A percentile compares a stretch with the other conserved stretches of the same genome.
phyloP scores from a whole-genome alignment of 2,888 invertebrate genomes.

The Melanotus villosus region DNA sequence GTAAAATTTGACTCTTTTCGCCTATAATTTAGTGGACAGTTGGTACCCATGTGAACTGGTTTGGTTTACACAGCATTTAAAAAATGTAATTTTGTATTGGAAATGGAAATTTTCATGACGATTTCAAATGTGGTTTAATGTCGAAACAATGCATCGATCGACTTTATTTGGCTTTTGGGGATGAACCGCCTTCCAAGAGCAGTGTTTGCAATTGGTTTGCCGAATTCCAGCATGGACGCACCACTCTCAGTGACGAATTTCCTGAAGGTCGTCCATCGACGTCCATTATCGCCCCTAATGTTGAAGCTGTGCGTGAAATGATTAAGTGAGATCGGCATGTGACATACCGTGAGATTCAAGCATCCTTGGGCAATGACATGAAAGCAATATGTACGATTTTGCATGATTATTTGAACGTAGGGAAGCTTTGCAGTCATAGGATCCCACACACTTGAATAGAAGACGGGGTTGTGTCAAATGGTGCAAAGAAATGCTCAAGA shows the following conservation, averaged over 20 bases:
- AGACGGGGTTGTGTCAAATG: constrained; percentile 53
- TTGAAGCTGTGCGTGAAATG: constrained; percentile 38
- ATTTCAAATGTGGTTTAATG: background rate
- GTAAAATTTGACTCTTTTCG: no score
- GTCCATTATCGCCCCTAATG: constrained; percentile 28
- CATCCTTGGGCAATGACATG: constrained; percentile 47
- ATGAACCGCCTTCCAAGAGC: background rate
- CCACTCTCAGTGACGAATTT: background rate
- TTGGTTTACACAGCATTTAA: background rate
- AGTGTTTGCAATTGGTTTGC: background rate
- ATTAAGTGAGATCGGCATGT: constrained; percentile 46
- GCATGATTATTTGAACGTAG: constrained; percentile 47
- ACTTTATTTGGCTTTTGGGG: background rate
- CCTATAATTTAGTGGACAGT: no score
- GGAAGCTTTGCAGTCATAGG: constrained; percentile 44
- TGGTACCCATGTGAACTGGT: background rate
- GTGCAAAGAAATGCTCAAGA: constrained; percentile 52
- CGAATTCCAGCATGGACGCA: background rate
- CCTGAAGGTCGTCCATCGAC: constrained; percentile 8
- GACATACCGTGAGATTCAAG: constrained; percentile 49
- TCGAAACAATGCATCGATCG: background rate
- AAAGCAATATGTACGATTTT: constrained; percentile 48
- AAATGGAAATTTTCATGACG: background rate
- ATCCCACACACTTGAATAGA: constrained; percentile 51
- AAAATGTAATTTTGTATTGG: background rate